These are phyloP conservation scores for Encarsia formosa DNA, from an alignment of 2,888 invertebrate genomes.

Conservation along the genomic window DNA sequence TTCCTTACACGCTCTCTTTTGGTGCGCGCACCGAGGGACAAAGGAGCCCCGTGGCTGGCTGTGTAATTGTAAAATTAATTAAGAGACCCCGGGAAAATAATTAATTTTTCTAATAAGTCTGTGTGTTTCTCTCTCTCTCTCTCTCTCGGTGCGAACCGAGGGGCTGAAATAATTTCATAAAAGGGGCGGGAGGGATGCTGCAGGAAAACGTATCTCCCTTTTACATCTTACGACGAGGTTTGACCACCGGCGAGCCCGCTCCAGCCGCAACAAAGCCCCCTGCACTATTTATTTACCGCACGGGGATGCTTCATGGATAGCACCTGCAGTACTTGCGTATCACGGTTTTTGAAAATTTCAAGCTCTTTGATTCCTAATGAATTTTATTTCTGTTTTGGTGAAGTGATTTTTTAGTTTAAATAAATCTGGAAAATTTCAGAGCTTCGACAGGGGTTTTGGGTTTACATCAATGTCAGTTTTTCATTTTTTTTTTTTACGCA, in stretches of 20 bases:
- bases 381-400: too few species aligned
- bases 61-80: slow-evolving; percentile 51
- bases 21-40: not conserved
- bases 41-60: slow-evolving; percentile 17
- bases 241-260: slow-evolving; percentile 19
- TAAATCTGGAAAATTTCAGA: too few species aligned
- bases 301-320: too few species aligned
- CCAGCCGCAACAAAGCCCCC: slow-evolving; percentile 47
- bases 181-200: slow-evolving; percentile 26
- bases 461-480: too few species aligned
- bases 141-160: slow-evolving; percentile 15
- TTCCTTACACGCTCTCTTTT: slow-evolving; percentile 18
- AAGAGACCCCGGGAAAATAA: slow-evolving; percentile 50
- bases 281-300: too few species aligned
- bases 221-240: slow-evolving; percentile 35
- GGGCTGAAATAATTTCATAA: slow-evolving; percentile 50
- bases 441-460: too few species aligned
- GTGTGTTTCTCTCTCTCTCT: slow-evolving; percentile 39
- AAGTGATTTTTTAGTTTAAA: too few species aligned
- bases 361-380: too few species aligned
- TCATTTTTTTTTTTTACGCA: too few species aligned
- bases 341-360: too few species aligned
- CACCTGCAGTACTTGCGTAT: too few species aligned
- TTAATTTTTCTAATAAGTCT: slow-evolving; percentile 53
- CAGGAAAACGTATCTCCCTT: slow-evolving; percentile 30